phyloP scores from a whole-genome alignment of 2,797 vertebrate genomes.

The Ceryle rudis region DNA sequence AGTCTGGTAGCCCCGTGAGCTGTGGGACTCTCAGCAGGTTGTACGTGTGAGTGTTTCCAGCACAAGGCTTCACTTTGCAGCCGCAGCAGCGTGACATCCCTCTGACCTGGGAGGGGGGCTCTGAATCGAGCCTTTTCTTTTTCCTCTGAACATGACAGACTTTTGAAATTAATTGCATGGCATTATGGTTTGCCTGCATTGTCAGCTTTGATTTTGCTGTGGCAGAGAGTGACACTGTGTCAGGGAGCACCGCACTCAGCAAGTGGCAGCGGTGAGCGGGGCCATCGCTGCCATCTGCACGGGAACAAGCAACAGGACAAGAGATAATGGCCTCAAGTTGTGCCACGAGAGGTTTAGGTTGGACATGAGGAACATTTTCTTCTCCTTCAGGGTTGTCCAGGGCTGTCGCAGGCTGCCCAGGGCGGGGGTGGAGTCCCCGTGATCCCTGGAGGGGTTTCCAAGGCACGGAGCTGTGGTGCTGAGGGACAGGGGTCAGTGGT shows the following conservation, averaged over 20 bases:
- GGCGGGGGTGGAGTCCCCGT: not conserved
- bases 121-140: not conserved
- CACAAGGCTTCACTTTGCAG: not conserved
- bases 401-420: not conserved
- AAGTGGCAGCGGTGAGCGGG: not conserved
- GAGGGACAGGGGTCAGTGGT: not conserved
- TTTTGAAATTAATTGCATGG: conserved; percentile 30
- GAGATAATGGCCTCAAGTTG: not conserved
- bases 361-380: not conserved
- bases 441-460: not conserved
- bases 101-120: not conserved
- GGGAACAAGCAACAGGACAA: not conserved
- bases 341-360: not conserved
- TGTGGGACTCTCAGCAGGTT: not conserved
- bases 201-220: conserved; percentile 53
- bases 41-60: not conserved
- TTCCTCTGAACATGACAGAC: conserved; percentile 5
- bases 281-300: rapidly evolving
- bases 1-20: not conserved
- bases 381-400: not conserved
- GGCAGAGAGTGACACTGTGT: not conserved
- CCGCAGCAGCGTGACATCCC: not conserved
- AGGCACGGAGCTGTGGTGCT: not conserved
- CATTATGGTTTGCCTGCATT: conserved; percentile 15
- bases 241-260: not conserved